Evolutionary conservation across 2,888 invertebrate species (phyloP).

Genomic region (Coleophora flavipennella): DNA sequence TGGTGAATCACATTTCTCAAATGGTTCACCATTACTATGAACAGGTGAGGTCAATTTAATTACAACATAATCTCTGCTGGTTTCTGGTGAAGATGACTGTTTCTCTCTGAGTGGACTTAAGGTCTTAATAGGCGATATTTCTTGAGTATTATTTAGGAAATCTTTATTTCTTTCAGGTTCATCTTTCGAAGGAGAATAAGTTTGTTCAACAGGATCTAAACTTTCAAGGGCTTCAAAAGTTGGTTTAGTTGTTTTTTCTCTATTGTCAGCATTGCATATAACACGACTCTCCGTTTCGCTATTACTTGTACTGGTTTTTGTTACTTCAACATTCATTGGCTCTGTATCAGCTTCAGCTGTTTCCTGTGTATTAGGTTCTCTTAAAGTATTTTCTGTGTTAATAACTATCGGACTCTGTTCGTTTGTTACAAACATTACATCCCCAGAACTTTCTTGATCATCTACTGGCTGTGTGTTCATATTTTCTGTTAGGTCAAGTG

Average conservation of each 20-base stretch:
- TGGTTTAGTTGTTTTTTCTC: background rate
- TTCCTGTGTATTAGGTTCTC: constrained; percentile 36
- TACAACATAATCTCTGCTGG: constrained; percentile 47
- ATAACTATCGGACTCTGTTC: constrained; percentile 23
- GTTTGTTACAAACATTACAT: constrained; percentile 30
- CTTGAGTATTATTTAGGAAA: constrained; percentile 69
- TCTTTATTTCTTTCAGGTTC: constrained; percentile 58
- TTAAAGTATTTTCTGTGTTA: constrained; percentile 22
- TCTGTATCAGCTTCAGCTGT: constrained; percentile 52
- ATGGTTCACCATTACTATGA: constrained; percentile 52
- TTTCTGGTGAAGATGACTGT: constrained; percentile 44
- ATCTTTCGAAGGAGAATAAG: constrained; percentile 53
- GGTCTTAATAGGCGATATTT: constrained; percentile 74
- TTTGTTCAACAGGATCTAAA: background rate
- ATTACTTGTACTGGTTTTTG: background rate
- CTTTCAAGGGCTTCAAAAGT: background rate
- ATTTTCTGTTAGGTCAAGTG: constrained; percentile 37
- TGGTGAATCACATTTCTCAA: constrained; percentile 47
- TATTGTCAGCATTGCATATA: background rate
- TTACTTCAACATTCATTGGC: constrained; percentile 24
- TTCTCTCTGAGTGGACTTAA: constrained; percentile 47
- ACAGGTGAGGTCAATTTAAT: constrained; percentile 52
- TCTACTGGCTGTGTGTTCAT: constrained; percentile 45
- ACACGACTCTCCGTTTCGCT: constrained; percentile 2
- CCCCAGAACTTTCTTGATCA: constrained; percentile 21